Conservation (phyloP, 2,888 invertebrate genomes). For the Papilio demoleus region DNA sequence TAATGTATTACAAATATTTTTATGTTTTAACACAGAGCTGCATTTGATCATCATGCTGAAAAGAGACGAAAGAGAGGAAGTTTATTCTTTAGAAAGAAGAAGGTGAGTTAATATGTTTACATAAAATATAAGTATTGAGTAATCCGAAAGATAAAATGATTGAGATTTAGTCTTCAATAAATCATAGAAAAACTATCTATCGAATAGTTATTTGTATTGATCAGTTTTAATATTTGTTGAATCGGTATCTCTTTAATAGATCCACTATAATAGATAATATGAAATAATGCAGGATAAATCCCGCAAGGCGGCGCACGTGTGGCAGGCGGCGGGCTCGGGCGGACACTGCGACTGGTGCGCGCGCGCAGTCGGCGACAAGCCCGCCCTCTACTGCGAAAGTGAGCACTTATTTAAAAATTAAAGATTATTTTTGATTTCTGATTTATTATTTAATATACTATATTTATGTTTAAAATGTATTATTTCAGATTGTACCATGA, state of each 20-base stretch:
- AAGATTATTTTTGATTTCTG: too few relatives aligned
- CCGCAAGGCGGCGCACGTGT: conserved; percentile 89
- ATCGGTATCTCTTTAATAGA: too few relatives aligned
- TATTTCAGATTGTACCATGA: conserved; percentile 90
- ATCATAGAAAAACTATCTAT: too few relatives aligned
- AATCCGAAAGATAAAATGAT: too few relatives aligned
- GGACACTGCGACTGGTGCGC: conserved; percentile 91
- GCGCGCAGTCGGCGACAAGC: conserved; percentile 90
- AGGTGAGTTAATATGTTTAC: conserved; percentile 74
- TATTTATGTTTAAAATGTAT: neutral
- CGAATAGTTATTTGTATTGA: too few relatives aligned
- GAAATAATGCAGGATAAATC: conserved; percentile 86
- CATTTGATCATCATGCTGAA: conserved; percentile 90
- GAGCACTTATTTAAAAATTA: conserved; percentile 63
- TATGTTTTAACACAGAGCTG: conserved; percentile 70
- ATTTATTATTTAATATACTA: too few relatives aligned
- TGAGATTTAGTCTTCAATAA: too few relatives aligned
- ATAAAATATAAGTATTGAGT: neutral
- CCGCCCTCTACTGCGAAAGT: conserved; percentile 94
- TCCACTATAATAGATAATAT: neutral
- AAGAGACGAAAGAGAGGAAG: conserved; percentile 95
- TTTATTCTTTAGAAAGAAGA: conserved; percentile 95
- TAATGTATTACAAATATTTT: conserved; percentile 17
- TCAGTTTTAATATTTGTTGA: too few relatives aligned
- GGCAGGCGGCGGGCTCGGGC: conserved; percentile 87